phyloP scores from a whole-genome alignment of 1,140 invertebrate species.

The Penaeus indicus region DNA sequence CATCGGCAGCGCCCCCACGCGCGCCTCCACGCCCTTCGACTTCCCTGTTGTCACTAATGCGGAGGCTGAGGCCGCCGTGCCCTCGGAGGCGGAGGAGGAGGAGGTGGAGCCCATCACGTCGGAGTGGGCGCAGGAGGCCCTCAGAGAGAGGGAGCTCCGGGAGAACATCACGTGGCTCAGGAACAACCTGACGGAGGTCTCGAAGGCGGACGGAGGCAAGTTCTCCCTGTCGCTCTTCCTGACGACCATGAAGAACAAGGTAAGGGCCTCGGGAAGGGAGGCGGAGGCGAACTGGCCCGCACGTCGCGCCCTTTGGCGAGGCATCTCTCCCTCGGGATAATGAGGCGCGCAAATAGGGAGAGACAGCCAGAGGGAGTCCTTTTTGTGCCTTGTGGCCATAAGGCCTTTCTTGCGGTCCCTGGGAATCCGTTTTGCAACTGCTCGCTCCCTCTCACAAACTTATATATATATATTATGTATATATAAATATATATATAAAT shows the following conservation, averaged over 20 bases:
- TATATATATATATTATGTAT: too few relatives aligned
- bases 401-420: too few relatives aligned
- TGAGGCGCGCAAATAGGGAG: too few relatives aligned
- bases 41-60: neutral
- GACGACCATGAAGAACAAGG: slow-evolving; percentile 47
- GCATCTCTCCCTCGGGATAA: too few relatives aligned
- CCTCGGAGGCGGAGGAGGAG: neutral
- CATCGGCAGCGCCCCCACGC: neutral
- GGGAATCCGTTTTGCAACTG: too few relatives aligned
- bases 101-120: slow-evolving; percentile 26
- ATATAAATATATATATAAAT: too few relatives aligned
- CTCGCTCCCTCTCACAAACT: too few relatives aligned
- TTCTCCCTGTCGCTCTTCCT: slow-evolving; percentile 31
- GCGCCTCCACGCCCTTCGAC: neutral
- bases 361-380: too few relatives aligned
- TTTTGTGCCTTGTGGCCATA: too few relatives aligned
- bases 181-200: slow-evolving; percentile 37
- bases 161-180: slow-evolving; percentile 49
- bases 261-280: neutral
- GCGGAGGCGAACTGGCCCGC: too few relatives aligned
- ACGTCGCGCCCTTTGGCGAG: neutral
- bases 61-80: too few relatives aligned
- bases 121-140: slow-evolving; percentile 44
- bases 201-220: slow-evolving; percentile 39
- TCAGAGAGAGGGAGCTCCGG: slow-evolving; percentile 36